These are phyloP conservation scores for Hoplodrina ambigua DNA, from an alignment of 2,888 invertebrate species.

Conservation along the genomic window DNA sequence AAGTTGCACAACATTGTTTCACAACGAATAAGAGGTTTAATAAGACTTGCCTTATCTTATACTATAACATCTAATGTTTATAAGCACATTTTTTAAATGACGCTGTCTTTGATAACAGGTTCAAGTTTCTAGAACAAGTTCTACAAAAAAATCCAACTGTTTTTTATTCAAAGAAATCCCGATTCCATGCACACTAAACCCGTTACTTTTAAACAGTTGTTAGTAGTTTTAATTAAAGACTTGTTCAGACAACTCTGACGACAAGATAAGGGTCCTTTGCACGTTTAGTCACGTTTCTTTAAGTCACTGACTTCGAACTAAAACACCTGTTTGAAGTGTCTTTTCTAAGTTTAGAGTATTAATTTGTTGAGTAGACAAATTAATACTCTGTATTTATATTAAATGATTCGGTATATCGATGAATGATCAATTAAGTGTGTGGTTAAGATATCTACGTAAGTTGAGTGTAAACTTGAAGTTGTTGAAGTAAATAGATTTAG, in stretches of 20 bases:
- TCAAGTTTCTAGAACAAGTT: no score
- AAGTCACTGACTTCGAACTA: conserved; percentile 1
- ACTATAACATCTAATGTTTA: no score
- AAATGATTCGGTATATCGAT: conserved; percentile 1
- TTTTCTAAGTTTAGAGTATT: not conserved
- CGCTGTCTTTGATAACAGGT: no score
- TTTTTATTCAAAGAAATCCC: not conserved
- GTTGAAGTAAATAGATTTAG: conserved; percentile 19
- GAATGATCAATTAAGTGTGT: conserved; percentile 8
- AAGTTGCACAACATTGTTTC: no score
- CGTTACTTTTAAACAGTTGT: conserved; percentile 13
- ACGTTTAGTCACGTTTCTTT: conserved; percentile 29
- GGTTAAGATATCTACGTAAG: not conserved
- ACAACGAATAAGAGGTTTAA: no score
- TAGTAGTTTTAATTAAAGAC: conserved; percentile 41
- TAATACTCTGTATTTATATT: conserved; percentile 1
- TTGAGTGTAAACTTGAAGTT: conserved; percentile 14
- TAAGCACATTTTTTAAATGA: no score
- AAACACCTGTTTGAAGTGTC: conserved; percentile 12
- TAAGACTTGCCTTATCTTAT: no score
- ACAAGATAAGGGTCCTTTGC: conserved; percentile 5
- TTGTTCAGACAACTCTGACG: conserved; percentile 9
- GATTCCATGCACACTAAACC: not conserved
- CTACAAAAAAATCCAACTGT: not conserved
- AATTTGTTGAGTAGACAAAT: not conserved